These are phyloP conservation scores for Nannospalax galili DNA, from an alignment of 2,113 vertebrate species.

Conservation along the genomic window DNA sequence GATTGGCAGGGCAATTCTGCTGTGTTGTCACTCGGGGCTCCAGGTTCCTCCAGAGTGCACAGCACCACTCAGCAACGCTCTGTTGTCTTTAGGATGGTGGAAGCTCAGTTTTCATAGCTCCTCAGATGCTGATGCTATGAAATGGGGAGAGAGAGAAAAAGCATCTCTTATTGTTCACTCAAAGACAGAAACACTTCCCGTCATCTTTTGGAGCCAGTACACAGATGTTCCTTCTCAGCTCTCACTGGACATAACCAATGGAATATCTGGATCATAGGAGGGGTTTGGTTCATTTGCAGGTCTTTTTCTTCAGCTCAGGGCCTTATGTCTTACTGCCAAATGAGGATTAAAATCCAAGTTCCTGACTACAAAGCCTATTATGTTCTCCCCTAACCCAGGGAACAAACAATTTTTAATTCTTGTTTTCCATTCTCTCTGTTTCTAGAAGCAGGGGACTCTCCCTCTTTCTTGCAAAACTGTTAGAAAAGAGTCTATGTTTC, in stretches of 20 bases:
- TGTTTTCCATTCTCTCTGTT: background rate
- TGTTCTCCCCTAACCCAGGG: background rate
- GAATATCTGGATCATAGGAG: background rate
- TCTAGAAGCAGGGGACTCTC: background rate
- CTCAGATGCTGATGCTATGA: background rate
- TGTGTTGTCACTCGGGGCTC: background rate
- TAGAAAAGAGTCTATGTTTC: background rate
- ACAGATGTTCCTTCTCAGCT: background rate
- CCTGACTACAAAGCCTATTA: background rate
- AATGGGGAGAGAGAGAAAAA: background rate
- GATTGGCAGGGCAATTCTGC: background rate
- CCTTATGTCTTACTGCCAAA: background rate
- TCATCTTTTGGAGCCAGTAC: background rate
- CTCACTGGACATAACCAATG: background rate
- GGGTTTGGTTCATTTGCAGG: background rate
- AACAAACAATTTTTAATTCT: background rate
- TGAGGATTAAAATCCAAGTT: background rate
- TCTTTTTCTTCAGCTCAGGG: background rate
- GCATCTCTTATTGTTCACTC: background rate
- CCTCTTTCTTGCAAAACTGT: slow-evolving; percentile 6
- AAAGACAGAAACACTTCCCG: background rate
- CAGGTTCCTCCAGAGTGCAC: too few species aligned
- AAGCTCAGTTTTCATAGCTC: background rate
- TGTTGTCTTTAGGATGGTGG: too few species aligned
- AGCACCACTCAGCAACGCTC: too few species aligned